phyloP scores from a whole-genome alignment of 2,797 vertebrate genomes.

The Acanthiza pusilla region DNA sequence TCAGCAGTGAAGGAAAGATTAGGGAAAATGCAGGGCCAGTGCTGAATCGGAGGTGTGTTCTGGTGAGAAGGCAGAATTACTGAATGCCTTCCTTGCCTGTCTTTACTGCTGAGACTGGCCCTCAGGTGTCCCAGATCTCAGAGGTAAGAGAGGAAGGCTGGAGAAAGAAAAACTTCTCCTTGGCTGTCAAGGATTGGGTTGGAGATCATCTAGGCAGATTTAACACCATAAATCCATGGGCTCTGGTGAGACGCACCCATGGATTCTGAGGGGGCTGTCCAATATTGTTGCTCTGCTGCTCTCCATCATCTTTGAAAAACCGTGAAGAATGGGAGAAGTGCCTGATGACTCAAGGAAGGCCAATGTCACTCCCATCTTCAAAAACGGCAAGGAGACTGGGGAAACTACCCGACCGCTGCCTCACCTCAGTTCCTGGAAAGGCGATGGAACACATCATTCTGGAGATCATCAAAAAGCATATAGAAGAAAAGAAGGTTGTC shows the following conservation, averaged over 20 bases:
- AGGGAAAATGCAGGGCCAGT: not conserved
- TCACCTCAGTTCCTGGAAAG: not conserved
- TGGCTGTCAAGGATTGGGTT: accelerated
- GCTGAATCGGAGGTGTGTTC: not conserved
- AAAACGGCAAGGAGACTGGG: not conserved
- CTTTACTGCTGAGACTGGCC: not conserved
- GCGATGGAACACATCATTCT: not conserved
- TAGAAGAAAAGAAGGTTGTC: not conserved
- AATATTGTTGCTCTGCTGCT: not conserved
- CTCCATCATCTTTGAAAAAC: not conserved
- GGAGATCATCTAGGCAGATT: not conserved
- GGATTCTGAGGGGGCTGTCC: not conserved
- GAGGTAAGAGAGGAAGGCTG: not conserved
- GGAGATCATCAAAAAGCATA: not conserved
- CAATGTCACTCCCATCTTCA: not conserved
- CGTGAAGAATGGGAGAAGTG: not conserved
- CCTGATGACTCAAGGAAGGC: not conserved
- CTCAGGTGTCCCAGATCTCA: not conserved
- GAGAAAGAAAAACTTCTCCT: not conserved
- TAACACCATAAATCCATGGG: not conserved
- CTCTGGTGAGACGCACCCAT: not conserved
- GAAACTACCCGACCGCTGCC: not conserved
- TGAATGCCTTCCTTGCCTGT: not conserved
- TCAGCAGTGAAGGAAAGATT: not conserved
- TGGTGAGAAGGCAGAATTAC: not conserved